phyloP scores from a whole-genome alignment of 2,888 invertebrate species.

The Diplolepis rosae region DNA sequence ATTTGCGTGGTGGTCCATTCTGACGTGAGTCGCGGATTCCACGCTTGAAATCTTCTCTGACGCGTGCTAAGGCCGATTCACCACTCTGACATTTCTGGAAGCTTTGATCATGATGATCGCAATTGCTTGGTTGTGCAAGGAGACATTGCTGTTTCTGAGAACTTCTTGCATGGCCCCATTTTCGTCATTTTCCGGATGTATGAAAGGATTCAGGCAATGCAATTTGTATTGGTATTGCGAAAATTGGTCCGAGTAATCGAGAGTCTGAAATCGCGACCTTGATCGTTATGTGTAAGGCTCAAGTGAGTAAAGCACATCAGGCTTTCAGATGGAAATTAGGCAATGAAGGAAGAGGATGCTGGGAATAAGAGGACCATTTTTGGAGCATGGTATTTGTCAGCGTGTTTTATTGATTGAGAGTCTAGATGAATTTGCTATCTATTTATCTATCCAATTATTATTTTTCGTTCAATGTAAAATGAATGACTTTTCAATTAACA shows the following conservation, averaged over 20 bases:
- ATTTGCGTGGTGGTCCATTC: slow-evolving; percentile 38
- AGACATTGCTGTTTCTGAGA: neutral
- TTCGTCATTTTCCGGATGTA: slow-evolving; percentile 13
- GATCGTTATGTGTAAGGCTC: neutral
- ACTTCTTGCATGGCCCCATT: neutral
- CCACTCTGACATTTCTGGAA: neutral
- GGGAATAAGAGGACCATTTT: neutral
- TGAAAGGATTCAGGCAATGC: neutral
- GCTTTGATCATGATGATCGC: neutral
- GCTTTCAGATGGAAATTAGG: neutral
- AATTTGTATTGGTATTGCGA: neutral
- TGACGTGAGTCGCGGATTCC: slow-evolving; percentile 29
- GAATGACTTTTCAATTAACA: too few species aligned
- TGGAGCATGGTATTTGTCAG: too few species aligned
- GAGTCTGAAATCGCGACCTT: slow-evolving; percentile 10
- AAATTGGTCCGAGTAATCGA: slow-evolving; percentile 8
- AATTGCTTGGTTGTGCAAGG: neutral
- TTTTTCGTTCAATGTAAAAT: too few species aligned
- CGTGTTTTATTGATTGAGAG: too few species aligned
- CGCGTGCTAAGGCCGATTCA: neutral
- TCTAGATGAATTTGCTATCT: too few species aligned
- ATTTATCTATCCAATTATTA: too few species aligned
- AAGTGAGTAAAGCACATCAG: neutral
- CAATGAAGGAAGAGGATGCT: neutral
- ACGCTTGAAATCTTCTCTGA: neutral